These are phyloP conservation scores for Coleophora flavipennella DNA, from an alignment of 2,888 invertebrate species.

Conservation along the genomic window DNA sequence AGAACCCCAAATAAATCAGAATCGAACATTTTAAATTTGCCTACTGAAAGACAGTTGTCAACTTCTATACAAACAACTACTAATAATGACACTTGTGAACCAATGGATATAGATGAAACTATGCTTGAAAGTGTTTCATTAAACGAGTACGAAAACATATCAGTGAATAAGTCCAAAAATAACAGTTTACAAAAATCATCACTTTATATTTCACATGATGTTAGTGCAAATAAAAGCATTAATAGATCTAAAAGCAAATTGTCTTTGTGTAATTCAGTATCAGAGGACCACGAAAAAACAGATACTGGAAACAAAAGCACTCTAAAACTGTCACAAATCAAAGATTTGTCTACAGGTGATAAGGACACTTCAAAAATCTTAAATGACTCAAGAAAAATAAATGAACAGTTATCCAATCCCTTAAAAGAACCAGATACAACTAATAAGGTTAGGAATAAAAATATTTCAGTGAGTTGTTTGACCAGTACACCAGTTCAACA, in stretches of 20 bases:
- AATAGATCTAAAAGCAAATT: conserved; percentile 28
- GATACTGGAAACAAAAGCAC: conserved; percentile 43
- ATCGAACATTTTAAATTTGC: conserved; percentile 1
- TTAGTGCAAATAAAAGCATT: conserved; percentile 13
- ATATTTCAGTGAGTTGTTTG: conserved; percentile 33
- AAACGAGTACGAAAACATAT: conserved; percentile 13
- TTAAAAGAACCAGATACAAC: conserved; percentile 21
- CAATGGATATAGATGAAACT: conserved; percentile 64
- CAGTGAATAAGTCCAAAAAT: neutral
- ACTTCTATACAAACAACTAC: conserved; percentile 5
- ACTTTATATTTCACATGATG: conserved; percentile 12
- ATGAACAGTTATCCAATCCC: conserved; percentile 32
- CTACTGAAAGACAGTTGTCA: conserved; percentile 6
- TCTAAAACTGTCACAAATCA: conserved; percentile 45
- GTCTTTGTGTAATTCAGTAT: conserved; percentile 19
- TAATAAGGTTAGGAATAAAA: conserved; percentile 29
- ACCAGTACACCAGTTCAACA: conserved; percentile 57
- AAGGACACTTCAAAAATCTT: conserved; percentile 26
- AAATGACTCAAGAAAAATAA: conserved; percentile 18
- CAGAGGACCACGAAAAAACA: conserved; percentile 26
- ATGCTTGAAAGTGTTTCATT: conserved; percentile 40
- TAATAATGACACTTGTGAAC: conserved; percentile 40
- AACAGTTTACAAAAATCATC: conserved; percentile 16
- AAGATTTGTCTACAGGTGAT: conserved; percentile 36
- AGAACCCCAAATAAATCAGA: neutral